Conservation (phyloP, 2,113 vertebrate genomes). For the Gymnocephalus cernua region DNA sequence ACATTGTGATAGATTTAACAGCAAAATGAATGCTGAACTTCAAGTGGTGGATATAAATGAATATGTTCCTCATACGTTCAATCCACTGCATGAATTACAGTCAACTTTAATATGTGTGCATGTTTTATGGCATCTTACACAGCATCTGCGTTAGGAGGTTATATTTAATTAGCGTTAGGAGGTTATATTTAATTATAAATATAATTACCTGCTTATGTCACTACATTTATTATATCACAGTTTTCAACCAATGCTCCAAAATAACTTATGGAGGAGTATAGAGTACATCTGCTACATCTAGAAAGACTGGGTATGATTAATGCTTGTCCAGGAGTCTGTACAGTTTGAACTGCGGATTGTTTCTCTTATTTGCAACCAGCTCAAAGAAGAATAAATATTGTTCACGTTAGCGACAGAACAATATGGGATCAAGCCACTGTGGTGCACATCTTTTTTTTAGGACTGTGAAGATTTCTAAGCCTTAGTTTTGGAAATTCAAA, state of each 20-base stretch:
- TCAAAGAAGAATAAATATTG: constrained; percentile 10
- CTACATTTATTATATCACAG: constrained; percentile 28
- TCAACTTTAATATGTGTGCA: constrained; percentile 17
- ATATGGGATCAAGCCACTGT: background rate
- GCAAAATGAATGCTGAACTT: constrained; percentile 43
- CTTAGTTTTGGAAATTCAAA: constrained; percentile 34
- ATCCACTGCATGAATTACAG: constrained; percentile 15
- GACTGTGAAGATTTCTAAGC: constrained; percentile 9
- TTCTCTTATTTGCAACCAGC: background rate
- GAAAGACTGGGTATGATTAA: constrained; percentile 10
- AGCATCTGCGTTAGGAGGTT: too few species aligned
- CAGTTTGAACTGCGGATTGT: background rate
- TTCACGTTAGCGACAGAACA: background rate
- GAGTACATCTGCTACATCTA: constrained; percentile 5
- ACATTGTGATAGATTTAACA: constrained; percentile 47
- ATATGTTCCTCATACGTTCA: constrained; percentile 22
- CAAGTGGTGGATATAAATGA: constrained; percentile 18
- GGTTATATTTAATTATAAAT: constrained; percentile 5
- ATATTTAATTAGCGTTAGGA: too few species aligned
- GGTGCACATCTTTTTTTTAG: constrained; percentile 8
- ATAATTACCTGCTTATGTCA: constrained; percentile 28
- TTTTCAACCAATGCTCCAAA: constrained; percentile 5
- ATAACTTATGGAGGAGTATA: background rate
- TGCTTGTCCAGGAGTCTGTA: background rate
- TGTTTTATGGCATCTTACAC: constrained; percentile 10